These are phyloP conservation scores for Lasioglossum pauxillum DNA, from an alignment of 2,888 invertebrate species.

Conservation along the genomic window DNA sequence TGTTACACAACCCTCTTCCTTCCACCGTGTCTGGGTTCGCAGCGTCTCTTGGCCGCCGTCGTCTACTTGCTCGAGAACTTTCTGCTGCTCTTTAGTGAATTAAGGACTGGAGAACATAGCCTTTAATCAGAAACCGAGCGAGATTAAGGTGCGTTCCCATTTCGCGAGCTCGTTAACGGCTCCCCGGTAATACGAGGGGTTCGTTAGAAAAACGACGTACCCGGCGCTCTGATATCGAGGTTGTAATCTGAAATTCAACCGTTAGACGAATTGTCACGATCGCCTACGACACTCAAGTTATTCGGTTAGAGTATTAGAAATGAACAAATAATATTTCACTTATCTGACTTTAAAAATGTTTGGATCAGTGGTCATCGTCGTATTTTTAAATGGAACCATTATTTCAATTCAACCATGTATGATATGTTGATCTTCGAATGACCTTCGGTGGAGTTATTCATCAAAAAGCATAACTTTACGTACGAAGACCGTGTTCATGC, in stretches of 20 bases:
- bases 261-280: conserved; percentile 40
- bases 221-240: conserved; percentile 43
- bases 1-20: conserved; percentile 1
- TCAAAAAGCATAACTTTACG: too few relatives aligned
- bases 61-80: conserved; percentile 56
- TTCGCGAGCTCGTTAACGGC: conserved; percentile 61
- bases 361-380: too few relatives aligned
- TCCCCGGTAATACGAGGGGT: conserved; percentile 51
- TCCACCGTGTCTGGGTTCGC: conserved; percentile 34
- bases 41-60: conserved; percentile 41
- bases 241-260: conserved; percentile 55
- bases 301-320: too few relatives aligned
- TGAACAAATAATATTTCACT: too few relatives aligned
- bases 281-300: too few relatives aligned
- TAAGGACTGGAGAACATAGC: conserved; percentile 57
- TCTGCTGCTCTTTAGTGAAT: conserved; percentile 61
- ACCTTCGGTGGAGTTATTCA: too few relatives aligned
- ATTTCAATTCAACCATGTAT: too few relatives aligned
- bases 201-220: conserved; percentile 57
- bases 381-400: too few relatives aligned
- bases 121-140: conserved; percentile 65
- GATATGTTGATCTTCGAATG: too few relatives aligned
- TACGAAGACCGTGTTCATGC: too few relatives aligned
- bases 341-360: too few relatives aligned
- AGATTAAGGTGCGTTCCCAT: conserved; percentile 64